Evolutionary conservation across 2,888 invertebrate genomes (phyloP).

Genomic region (Exephanes ischioxanthus): DNA sequence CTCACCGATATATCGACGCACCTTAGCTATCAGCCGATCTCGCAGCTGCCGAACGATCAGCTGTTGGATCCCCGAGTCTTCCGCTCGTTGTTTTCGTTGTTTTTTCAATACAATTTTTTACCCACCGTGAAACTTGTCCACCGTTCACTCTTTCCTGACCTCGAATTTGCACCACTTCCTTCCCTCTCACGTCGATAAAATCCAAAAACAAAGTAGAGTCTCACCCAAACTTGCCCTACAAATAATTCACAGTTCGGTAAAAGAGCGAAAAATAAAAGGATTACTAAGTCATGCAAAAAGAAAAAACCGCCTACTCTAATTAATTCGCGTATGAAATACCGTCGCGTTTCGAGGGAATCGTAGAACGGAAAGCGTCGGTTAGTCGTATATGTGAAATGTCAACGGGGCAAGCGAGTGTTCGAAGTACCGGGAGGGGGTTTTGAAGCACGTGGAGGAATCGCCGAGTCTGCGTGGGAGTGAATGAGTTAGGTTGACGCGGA

Average conservation of each 20-base stretch:
- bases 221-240: not conserved
- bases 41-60: not conserved
- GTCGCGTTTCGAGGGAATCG: constrained; percentile 8
- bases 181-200: not conserved
- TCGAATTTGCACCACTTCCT: not conserved
- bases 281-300: not conserved
- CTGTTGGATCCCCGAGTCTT: not conserved
- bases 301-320: not conserved
- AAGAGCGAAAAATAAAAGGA: not conserved
- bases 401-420: not conserved
- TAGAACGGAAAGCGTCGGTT: not conserved
- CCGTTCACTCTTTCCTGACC: constrained; percentile 3
- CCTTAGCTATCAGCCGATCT: not conserved
- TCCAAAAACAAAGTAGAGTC: not conserved
- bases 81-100: not conserved
- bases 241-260: not conserved
- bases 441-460: constrained; percentile 18
- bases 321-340: not conserved
- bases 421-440: not conserved
- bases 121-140: not conserved
- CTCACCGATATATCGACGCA: constrained; percentile 18
- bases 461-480: constrained; percentile 32
- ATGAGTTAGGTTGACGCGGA: constrained; percentile 14
- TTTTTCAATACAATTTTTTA: not conserved
- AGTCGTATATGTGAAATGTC: not conserved